Percentiles rank a stretch among this genome's conserved stretches.
phyloP scores from a whole-genome alignment of 2,888 invertebrate genomes.

The Clivina fossor region DNA sequence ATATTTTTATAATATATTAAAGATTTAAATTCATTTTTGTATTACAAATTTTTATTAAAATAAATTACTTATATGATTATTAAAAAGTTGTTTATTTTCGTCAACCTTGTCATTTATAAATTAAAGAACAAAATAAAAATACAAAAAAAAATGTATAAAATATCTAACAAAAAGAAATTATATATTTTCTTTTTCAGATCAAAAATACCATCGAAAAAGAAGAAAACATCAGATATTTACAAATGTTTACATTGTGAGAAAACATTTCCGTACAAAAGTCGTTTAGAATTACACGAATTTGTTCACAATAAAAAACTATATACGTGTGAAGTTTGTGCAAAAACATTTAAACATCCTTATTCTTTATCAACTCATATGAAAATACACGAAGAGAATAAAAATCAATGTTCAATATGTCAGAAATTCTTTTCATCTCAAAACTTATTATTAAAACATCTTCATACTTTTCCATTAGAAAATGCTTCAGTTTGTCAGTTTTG shows the following conservation, averaged over 20 bases:
- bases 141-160: too few species aligned
- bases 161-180: too few species aligned
- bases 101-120: too few species aligned
- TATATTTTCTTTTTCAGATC: too few species aligned
- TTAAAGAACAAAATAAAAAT: too few species aligned
- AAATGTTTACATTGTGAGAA: too few species aligned
- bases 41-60: neutral
- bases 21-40: neutral
- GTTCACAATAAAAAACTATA: neutral
- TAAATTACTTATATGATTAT: too few species aligned
- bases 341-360: conserved; percentile 29
- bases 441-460: neutral
- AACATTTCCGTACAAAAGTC: too few species aligned
- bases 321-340: conserved; percentile 26
- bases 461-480: neutral
- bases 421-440: neutral
- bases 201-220: too few species aligned
- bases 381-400: conserved; percentile 9
- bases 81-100: too few species aligned
- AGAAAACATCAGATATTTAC: too few species aligned
- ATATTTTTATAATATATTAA: neutral
- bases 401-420: neutral
- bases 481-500: neutral
- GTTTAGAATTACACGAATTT: too few species aligned
- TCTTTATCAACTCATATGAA: conserved; percentile 32